A percentile compares a stretch with the other conserved stretches of the same genome.
Conservation (phyloP, 2,888 invertebrate species). For the Agrotis ipsilon region DNA sequence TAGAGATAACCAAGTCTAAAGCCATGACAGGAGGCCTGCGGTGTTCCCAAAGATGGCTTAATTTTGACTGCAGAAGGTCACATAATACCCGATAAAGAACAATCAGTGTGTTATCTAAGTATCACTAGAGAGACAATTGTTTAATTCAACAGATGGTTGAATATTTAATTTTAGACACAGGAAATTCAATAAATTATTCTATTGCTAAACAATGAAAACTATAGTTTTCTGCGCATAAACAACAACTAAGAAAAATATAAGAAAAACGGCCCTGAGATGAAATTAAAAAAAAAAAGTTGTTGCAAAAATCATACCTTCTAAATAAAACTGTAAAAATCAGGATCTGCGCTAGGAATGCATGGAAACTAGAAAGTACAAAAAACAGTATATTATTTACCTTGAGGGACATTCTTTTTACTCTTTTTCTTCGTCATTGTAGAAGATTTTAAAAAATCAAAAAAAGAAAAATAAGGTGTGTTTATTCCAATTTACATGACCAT, state of each 20-base stretch:
- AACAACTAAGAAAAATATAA: neutral
- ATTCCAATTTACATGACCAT: conserved; percentile 41
- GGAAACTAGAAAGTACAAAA: neutral
- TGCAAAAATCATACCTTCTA: conserved; percentile 9
- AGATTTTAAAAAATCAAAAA: conserved; percentile 24
- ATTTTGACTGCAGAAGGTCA: too few relatives aligned
- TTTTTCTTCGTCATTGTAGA: conserved; percentile 76
- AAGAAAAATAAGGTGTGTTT: conserved; percentile 22
- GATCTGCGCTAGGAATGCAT: neutral
- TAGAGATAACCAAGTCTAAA: too few relatives aligned
- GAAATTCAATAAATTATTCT: neutral
- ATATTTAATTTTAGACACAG: too few relatives aligned
- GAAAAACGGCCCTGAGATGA: neutral
- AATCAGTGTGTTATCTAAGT: too few relatives aligned
- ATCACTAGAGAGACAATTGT: too few relatives aligned
- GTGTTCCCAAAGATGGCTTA: too few relatives aligned
- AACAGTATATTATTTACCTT: conserved; percentile 64
- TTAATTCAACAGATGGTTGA: neutral
- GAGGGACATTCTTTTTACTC: conserved; percentile 68
- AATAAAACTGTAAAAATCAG: neutral
- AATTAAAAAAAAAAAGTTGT: neutral
- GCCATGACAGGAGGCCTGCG: too few relatives aligned
- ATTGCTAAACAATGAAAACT: neutral
- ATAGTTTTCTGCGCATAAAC: neutral
- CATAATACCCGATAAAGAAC: too few relatives aligned